phyloP scores from a whole-genome alignment of 2,888 invertebrate genomes.

The Lepidochitona cinerea region DNA sequence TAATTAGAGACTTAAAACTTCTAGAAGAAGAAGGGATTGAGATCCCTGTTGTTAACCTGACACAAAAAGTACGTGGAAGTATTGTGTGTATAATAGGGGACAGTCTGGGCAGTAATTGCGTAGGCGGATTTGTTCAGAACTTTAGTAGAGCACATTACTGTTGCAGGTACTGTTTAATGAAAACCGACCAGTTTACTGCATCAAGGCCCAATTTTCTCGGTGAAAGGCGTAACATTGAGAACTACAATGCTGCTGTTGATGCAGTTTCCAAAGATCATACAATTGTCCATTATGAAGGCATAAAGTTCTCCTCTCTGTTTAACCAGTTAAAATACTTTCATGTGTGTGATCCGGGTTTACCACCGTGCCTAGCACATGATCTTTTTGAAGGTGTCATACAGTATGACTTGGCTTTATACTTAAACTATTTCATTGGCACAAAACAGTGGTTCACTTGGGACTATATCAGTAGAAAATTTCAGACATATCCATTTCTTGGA shows the following conservation, averaged over 20 bases:
- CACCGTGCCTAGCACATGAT: slow-evolving; percentile 1
- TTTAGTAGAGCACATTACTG: slow-evolving; percentile 4
- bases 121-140: slow-evolving; percentile 12
- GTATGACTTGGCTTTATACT: slow-evolving; percentile 7
- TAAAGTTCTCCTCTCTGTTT: background rate
- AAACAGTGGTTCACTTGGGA: slow-evolving; percentile 5
- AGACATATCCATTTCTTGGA: background rate
- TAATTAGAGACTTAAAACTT: background rate
- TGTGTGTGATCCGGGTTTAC: background rate
- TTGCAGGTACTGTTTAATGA: slow-evolving; percentile 12
- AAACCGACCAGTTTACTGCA: background rate
- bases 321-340: background rate
- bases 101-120: slow-evolving; percentile 10
- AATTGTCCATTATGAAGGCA: background rate
- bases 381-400: slow-evolving; percentile 4
- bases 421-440: background rate
- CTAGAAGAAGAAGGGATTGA: background rate
- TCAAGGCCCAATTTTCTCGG: background rate
- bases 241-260: background rate
- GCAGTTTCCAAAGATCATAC: background rate
- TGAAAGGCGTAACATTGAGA: background rate
- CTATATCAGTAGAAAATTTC: background rate
- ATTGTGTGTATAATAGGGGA: slow-evolving; percentile 1
- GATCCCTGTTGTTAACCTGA: background rate
- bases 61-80: background rate